Base-by-base conservation (phyloP, 92 coral and sea anemone genomes). In the Zoanthus sansibaricus region DNA sequence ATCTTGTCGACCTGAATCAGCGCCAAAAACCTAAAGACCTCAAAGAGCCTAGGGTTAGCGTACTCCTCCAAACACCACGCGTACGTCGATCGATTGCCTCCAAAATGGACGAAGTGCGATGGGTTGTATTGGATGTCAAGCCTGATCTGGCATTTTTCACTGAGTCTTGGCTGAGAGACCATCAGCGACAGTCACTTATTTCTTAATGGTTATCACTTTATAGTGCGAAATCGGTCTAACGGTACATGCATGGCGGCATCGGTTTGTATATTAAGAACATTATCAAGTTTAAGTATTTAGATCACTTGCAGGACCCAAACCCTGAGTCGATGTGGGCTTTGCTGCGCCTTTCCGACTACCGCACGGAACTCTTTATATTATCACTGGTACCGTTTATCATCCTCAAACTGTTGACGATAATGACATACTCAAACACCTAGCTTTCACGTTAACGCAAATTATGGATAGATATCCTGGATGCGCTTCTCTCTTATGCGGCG, bases 121-220 rank as follows among this genome's bases (percentile, higher is more conserved):
- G 54, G 25, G 56, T 73, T 73, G 55, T 73, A 12, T 17, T 42
- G 77, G 77, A 73, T 73, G 9, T 73, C 20, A 73, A 73, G 54
- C 77, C 56, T 17, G 77, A 73, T 32, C 20, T 73, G 12, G 77
- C 55, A 44, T 45, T 73, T 17, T 73, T 73, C 77, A 45, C 30
- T 47, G 77, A 73, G 21, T 44, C 54, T 42, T 71, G 75, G 75
- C 75, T 45, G 55, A 46, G 77, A 47, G 77, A 45, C 77, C 77
- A 73, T 46, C 44, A 73, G 54, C 54, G 55, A 44, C 56, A 73
- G 21, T 45, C 77, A 73, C 33, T 20, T 66, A n/a, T 66, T 66
- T 25, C 1, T 66, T 18, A 61, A 14, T 61, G 68, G 68, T 61
- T 61, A 61, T 61, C 20, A 61, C 68, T 61, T 11, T 18, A 18